Evolutionary conservation across 2,888 invertebrate genomes (phyloP), one percentile per base, ranked within the genome.

Genomic region (Drosophila acutilabella): DNA sequence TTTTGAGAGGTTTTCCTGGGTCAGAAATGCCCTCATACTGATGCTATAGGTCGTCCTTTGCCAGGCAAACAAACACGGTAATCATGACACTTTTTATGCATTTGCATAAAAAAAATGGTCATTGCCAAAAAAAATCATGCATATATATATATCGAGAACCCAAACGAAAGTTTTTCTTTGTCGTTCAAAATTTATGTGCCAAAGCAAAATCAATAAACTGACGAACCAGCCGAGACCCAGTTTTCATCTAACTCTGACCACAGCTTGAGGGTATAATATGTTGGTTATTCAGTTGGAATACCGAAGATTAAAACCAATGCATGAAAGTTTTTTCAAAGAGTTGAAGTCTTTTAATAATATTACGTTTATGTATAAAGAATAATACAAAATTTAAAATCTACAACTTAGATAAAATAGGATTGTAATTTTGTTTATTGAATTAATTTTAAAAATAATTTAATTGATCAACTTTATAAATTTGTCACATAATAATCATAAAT

Each of bases 81-180:
- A 83, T 83, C 82, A 87, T 87, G 82, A 87, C 82, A 83, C 88
- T 83, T 87, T 83, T 83, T 87, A 84, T 79, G 88, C 88, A 87
- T 83, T 83, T 83, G 82, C 85, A 83, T 83, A 87, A 74, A 69
- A 69, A 76, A 80, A 60, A 30, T 26, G 36, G 38, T 26, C 61
- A 62, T 64, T 59, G 45, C 11, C 59, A 42, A 54, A 62, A 62
- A 65, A 62, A 30, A 30, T 26, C 26, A 26, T 26, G 7, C 7
- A 30, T 30, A 30, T 30, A 64, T 13, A 36, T 13, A 36, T 13
- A 47, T 42, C 18, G 6, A 64, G 26, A 71, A 50, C 76, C 71
- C 70, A 60, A 73, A 51, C 64, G 71, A 87, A 78, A 77, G 77
- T 81, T 78, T 76, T 73, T 42, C 48, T 65, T 50, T 66, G 69